A percentile compares a stretch with the other conserved stretches of the same genome.
phyloP scores from a whole-genome alignment of 2,888 invertebrate species.

The Lasioglossum morio region DNA sequence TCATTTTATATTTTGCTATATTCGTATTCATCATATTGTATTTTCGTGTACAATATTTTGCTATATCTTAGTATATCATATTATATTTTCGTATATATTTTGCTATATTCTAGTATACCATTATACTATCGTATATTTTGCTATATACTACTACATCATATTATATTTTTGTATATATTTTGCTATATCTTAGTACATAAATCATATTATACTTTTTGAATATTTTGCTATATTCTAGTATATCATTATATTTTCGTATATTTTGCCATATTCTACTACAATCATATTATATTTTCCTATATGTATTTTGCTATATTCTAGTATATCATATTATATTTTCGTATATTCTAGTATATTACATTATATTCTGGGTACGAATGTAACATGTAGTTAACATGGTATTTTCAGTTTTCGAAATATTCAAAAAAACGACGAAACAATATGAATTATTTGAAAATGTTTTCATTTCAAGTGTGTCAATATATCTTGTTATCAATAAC shows the following conservation, averaged over 20 bases:
- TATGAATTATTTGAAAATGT: not conserved
- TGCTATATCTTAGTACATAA: too few species aligned
- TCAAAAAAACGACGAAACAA: not conserved
- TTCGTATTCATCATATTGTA: not conserved
- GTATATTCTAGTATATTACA: not conserved
- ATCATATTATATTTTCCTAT: not conserved
- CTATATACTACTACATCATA: not conserved
- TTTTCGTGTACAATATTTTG: not conserved
- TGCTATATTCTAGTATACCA: not conserved
- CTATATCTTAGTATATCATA: not conserved
- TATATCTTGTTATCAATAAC: too few species aligned
- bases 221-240: not conserved
- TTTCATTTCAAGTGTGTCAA: not conserved
- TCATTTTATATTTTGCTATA: not conserved
- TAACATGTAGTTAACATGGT: too few species aligned
- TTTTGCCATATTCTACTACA: too few species aligned
- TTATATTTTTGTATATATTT: not conserved
- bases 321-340: too few species aligned
- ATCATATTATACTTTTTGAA: too few species aligned
- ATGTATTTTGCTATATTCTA: too few species aligned
- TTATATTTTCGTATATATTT: not conserved
- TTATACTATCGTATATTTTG: not conserved
- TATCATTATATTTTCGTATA: too few species aligned
- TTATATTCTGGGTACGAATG: not conserved
- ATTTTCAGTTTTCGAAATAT: not conserved